A percentile compares a stretch with the other conserved stretches of the same genome.
Conservation (phyloP, 1,140 invertebrate genomes). For the Fopius arisanus region DNA sequence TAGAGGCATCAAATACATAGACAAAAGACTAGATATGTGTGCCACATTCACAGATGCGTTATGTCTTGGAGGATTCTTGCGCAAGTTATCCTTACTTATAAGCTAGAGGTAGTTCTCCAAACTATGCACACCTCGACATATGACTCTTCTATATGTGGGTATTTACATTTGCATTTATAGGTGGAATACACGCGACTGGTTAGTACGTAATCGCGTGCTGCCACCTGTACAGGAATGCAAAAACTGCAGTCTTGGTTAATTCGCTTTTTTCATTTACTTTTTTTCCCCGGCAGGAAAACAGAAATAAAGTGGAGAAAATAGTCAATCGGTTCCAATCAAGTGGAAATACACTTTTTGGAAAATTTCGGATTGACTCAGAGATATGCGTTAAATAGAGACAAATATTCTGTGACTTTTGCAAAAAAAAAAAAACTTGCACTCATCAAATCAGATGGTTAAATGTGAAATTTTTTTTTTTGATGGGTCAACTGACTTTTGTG, state of each 20-base stretch:
- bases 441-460: too few relatives aligned
- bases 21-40: background rate
- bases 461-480: too few relatives aligned
- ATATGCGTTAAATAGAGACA: background rate
- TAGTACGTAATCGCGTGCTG: conserved; percentile 36
- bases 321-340: background rate
- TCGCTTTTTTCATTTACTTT: too few relatives aligned
- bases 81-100: conserved; percentile 38
- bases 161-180: background rate
- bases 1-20: conserved; percentile 8
- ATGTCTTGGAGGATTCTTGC: conserved; percentile 35
- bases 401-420: background rate
- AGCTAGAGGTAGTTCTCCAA: conserved; percentile 4
- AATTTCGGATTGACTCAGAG: background rate
- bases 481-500: too few relatives aligned
- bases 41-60: background rate
- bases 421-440: too few relatives aligned
- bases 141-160: conserved; percentile 16
- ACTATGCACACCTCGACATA: background rate
- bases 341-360: too few relatives aligned
- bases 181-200: background rate
- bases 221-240: conserved; percentile 37
- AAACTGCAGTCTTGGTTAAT: conserved; percentile 31
- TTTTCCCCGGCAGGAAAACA: background rate
- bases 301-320: background rate